A percentile compares a stretch with the other conserved stretches of the same genome.
Evolutionary conservation across 1,140 invertebrate species (phyloP).

Genomic region (Zaprionus inermis): DNA sequence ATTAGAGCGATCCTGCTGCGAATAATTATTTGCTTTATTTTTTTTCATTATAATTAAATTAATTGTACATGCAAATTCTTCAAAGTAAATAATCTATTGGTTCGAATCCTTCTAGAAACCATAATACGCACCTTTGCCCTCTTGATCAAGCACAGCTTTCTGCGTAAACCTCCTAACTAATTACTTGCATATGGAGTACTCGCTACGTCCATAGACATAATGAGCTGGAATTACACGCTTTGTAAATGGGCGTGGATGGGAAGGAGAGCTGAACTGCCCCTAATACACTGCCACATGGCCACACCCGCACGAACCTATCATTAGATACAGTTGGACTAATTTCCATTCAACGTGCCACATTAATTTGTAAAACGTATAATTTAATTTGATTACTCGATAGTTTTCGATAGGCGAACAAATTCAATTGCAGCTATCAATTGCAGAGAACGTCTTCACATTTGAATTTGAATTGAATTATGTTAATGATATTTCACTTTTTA

Average conservation of each 20-base stretch:
- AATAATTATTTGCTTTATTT: too few species aligned
- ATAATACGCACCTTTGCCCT: too few species aligned
- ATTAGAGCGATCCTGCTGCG: too few species aligned
- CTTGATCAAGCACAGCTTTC: too few species aligned
- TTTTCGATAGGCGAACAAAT: conserved; percentile 23
- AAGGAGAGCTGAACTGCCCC: not conserved
- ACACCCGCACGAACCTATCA: not conserved
- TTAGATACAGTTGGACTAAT: conserved; percentile 22
- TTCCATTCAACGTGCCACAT: conserved; percentile 18
- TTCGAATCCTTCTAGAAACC: too few species aligned
- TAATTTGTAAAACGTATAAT: conserved; percentile 51
- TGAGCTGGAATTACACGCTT: not conserved
- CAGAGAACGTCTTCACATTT: not conserved
- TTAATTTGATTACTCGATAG: conserved; percentile 50
- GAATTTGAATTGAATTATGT: conserved; percentile 30
- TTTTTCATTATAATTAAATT: not conserved
- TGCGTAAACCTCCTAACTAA: not conserved
- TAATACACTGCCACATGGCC: not conserved
- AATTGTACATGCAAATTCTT: too few species aligned
- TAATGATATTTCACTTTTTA: conserved; percentile 49
- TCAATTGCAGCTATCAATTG: conserved; percentile 32
- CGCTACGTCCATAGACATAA: not conserved
- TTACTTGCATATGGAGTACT: not conserved
- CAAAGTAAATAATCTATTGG: too few species aligned
- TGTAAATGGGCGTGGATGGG: not conserved